Base-by-base conservation (phyloP, 92 coral and sea anemone species). In the Zoanthus gigantus region DNA sequence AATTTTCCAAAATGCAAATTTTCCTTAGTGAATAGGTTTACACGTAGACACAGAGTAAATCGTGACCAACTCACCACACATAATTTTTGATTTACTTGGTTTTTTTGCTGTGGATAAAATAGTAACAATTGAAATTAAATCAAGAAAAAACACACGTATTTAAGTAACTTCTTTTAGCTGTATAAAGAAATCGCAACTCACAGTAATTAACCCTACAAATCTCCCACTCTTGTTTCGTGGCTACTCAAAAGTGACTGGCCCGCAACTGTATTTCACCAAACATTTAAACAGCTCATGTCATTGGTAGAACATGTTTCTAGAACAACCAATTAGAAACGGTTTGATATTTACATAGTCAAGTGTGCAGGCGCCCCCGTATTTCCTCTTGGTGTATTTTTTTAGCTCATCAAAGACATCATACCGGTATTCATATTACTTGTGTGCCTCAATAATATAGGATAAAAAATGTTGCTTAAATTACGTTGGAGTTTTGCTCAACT, bases 1-100 rank as follows among this genome's bases (percentile, higher is more conserved):
- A 60, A 17, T 42, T 44, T 60, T 23, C 46, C 67, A 81, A 81
- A 37, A 81, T 81, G 85, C 85, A 81, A 81, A 81, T 81, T 81
- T 46, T 66, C 12, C 17, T 34, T 12, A 16, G 17, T 54, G 67
- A n/a, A 23, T 10, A 58, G 75, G 61, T 46, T 81, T 81, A 28
- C 85, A 81, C 85, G 85, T 81, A 67, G 85, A 66, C 85, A 81
- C 23, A 12, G 71, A 0, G 15, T 16, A 13, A 32, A 60, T 10
- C 34, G 9, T 30, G 12, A 34, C 74, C 9, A 69, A 81, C 85
- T 81, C 46, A 81, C 85, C 85, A 34, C 85, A 81, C 85, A 81
- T 63, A n/a, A 9, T 81, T 29, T 65, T 50, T 44, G 66, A 34
- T 17, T 63, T 7, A 3, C 5, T 65, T 50, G 74, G 66, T 18